phyloP scores from a whole-genome alignment of 2,797 vertebrate species.

The Phrynocephalus forsythii region DNA sequence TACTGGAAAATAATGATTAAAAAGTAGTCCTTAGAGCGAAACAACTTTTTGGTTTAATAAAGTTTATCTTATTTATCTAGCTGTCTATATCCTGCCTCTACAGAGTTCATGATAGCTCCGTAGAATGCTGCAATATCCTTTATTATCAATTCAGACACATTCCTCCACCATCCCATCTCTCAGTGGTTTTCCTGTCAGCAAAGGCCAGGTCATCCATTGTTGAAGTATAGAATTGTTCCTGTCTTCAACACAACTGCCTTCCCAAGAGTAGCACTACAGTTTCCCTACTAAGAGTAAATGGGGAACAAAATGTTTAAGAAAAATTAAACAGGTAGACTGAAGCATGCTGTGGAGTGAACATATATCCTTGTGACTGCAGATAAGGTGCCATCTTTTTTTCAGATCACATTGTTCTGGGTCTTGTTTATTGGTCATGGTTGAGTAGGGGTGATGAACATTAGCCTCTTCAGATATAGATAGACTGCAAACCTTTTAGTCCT shows the following conservation, averaged over 20 bases:
- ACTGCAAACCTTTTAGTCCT: background rate
- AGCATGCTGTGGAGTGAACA: background rate
- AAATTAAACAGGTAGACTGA: background rate
- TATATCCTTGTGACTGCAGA: background rate
- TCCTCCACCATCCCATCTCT: background rate
- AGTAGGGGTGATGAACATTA: background rate
- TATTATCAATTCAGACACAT: background rate
- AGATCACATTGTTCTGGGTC: background rate
- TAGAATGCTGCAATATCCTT: background rate
- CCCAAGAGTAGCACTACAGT: background rate
- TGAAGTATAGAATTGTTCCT: background rate
- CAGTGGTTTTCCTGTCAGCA: background rate
- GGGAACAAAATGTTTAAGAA: background rate
- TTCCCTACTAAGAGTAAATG: no score
- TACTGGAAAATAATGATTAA: background rate
- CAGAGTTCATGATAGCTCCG: background rate
- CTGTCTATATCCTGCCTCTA: slow-evolving; percentile 42
- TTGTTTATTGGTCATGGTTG: background rate
- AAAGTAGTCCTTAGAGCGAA: background rate
- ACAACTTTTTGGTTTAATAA: background rate
- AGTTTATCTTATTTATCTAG: slow-evolving; percentile 3
- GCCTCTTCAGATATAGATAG: background rate
- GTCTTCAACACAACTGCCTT: background rate
- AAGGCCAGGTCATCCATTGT: background rate
- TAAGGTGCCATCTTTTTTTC: background rate